A percentile compares a stretch with the other conserved stretches of the same genome.
phyloP scores from a whole-genome alignment of 2,797 vertebrate species.

The Rhinophrynus dorsalis region DNA sequence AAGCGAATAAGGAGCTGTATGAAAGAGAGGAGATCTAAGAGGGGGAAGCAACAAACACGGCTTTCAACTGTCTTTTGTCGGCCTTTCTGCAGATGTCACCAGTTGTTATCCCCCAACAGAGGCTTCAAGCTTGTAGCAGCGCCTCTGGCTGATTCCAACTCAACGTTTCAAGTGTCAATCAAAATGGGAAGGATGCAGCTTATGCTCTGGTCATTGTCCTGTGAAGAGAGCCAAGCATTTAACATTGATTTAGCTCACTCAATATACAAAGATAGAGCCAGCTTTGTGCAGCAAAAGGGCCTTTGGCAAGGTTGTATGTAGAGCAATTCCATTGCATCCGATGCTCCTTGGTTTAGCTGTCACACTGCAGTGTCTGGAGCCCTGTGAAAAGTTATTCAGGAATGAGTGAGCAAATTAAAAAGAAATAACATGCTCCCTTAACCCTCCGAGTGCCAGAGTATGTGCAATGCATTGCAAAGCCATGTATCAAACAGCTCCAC shows the following conservation, averaged over 20 bases:
- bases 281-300: constrained; percentile 94
- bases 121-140: constrained; percentile 93
- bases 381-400: constrained; percentile 81
- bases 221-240: constrained; percentile 98
- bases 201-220: constrained; percentile 97
- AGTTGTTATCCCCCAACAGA: constrained; percentile 98
- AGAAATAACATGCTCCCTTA: constrained; percentile 68
- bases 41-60: constrained; percentile 86
- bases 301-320: constrained; percentile 98
- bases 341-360: constrained; percentile 81
- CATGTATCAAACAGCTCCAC: no score
- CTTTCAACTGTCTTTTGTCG: constrained; percentile 99
- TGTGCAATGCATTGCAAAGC: no score
- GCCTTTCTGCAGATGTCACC: constrained; percentile 98
- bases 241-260: constrained; percentile 97
- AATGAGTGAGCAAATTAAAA: constrained; percentile 78
- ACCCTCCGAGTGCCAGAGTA: constrained; percentile 62
- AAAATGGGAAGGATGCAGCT: constrained; percentile 87
- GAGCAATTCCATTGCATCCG: constrained; percentile 76
- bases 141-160: constrained; percentile 96
- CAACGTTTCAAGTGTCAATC: constrained; percentile 99
- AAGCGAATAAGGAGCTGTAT: constrained; percentile 82
- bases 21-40: constrained; percentile 84
- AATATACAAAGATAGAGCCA: constrained; percentile 92
- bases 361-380: constrained; percentile 75